phyloP scores from a whole-genome alignment of 1,140 invertebrate species.

The Limonius californicus region DNA sequence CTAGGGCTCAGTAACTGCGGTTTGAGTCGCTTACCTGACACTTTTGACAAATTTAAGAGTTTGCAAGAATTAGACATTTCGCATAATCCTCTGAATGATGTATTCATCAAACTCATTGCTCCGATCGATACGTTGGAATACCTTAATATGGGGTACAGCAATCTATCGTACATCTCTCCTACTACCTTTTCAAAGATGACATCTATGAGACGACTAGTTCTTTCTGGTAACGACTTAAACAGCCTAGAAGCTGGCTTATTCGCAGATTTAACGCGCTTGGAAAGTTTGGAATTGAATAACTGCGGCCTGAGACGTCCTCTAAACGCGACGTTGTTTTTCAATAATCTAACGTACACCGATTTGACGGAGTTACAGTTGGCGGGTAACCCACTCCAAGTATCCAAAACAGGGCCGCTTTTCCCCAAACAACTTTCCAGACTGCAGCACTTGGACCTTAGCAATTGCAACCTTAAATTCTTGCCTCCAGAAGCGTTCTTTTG shows the following conservation, averaged over 20 bases:
- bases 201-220: constrained; percentile 59
- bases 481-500: constrained; percentile 59
- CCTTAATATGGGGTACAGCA: constrained; percentile 71
- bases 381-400: constrained; percentile 63
- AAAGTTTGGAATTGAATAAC: constrained; percentile 63
- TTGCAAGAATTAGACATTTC: constrained; percentile 66
- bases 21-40: constrained; percentile 59
- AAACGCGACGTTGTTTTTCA: constrained; percentile 55
- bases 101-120: constrained; percentile 62
- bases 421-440: constrained; percentile 61
- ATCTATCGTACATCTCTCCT: constrained; percentile 61
- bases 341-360: constrained; percentile 59
- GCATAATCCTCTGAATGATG: constrained; percentile 64
- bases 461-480: constrained; percentile 59
- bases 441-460: constrained; percentile 61
- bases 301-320: constrained; percentile 56
- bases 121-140: constrained; percentile 63
- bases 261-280: constrained; percentile 61
- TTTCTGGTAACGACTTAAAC: constrained; percentile 65
- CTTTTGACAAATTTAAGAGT: constrained; percentile 62
- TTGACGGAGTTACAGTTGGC: constrained; percentile 65
- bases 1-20: constrained; percentile 52
- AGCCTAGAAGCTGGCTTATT: constrained; percentile 66
- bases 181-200: constrained; percentile 68
- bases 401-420: constrained; percentile 55